Percentiles rank a stretch among this genome's conserved stretches.
These are phyloP conservation scores for Pseudorhombus dupliciocellatus DNA, from an alignment of 2,113 vertebrate genomes.

Conservation along the genomic window DNA sequence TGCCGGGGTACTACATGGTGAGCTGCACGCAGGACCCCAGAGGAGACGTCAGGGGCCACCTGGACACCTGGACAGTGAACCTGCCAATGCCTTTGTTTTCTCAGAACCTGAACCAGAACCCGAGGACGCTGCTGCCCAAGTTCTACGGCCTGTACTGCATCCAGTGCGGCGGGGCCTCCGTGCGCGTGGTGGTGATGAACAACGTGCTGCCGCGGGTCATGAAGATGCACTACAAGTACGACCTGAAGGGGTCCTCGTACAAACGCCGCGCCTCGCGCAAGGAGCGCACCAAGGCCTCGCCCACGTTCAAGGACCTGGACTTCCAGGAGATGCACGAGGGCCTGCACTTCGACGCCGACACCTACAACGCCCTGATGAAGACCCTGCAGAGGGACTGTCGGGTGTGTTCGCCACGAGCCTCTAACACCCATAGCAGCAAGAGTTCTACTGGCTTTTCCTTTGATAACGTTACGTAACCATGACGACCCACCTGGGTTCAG, in stretches of 20 bases:
- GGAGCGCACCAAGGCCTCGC: slow-evolving; percentile 87
- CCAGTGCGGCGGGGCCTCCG: slow-evolving; percentile 89
- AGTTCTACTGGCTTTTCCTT: too few species aligned
- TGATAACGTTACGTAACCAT: slow-evolving; percentile 35
- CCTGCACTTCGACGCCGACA: slow-evolving; percentile 91
- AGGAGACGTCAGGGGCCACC: too few species aligned
- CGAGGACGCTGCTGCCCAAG: slow-evolving; percentile 93
- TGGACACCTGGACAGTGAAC: too few species aligned
- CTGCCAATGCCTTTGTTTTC: neutral
- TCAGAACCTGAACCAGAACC: slow-evolving; percentile 97
- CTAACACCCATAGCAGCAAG: too few species aligned
- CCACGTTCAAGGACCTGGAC: slow-evolving; percentile 96
- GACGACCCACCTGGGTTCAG: neutral
- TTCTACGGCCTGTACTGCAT: slow-evolving; percentile 97
- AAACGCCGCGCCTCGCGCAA: slow-evolving; percentile 92
- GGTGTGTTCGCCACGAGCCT: slow-evolving; percentile 85
- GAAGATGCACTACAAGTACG: slow-evolving; percentile 94
- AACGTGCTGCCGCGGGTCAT: slow-evolving; percentile 91
- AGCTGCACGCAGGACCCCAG: slow-evolving; percentile 40
- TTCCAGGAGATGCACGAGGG: slow-evolving; percentile 95
- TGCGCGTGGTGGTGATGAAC: slow-evolving; percentile 96
- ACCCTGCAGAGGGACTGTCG: slow-evolving; percentile 94
- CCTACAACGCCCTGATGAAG: slow-evolving; percentile 92
- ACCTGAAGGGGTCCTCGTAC: slow-evolving; percentile 95
- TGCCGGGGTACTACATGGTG: slow-evolving; percentile 98